A percentile compares a stretch with the other conserved stretches of the same genome.
Conservation (phyloP, 2,113 vertebrate species). For the Natator depressus region DNA sequence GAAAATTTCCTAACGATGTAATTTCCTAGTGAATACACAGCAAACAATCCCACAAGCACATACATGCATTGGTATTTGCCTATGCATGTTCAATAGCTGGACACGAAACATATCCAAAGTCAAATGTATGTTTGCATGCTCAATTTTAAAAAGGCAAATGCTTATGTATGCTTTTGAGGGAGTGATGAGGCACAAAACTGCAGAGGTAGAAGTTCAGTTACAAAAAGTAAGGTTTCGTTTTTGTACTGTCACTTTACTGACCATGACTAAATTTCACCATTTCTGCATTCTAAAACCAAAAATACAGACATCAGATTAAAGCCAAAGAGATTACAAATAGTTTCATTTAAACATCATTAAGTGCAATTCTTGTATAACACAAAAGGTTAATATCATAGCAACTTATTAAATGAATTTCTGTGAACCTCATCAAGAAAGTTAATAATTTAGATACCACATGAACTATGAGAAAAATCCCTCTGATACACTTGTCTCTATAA, state of each 20-base stretch:
- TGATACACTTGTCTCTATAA: conserved; percentile 31
- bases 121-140: neutral
- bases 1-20: neutral
- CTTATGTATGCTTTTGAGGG: neutral
- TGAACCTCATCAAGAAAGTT: conserved; percentile 56
- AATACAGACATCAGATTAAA: conserved; percentile 27
- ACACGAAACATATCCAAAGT: neutral
- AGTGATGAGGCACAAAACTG: neutral
- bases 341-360: conserved; percentile 44
- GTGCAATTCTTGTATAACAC: conserved; percentile 43
- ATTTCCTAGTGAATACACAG: neutral
- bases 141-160: neutral
- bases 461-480: conserved; percentile 33
- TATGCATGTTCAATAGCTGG: accelerated
- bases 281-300: conserved; percentile 1
- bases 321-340: neutral
- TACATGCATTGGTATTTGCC: neutral
- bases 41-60: neutral
- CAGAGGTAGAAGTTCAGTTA: neutral
- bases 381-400: conserved; percentile 61
- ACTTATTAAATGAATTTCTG: conserved; percentile 44
- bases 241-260: neutral
- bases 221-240: neutral
- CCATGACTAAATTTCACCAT: neutral
- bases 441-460: conserved; percentile 62